Percentiles rank a stretch among this genome's conserved stretches.
Evolutionary conservation across 2,797 vertebrate species (phyloP).

Genomic region (Hypotaenidia philippensis): DNA sequence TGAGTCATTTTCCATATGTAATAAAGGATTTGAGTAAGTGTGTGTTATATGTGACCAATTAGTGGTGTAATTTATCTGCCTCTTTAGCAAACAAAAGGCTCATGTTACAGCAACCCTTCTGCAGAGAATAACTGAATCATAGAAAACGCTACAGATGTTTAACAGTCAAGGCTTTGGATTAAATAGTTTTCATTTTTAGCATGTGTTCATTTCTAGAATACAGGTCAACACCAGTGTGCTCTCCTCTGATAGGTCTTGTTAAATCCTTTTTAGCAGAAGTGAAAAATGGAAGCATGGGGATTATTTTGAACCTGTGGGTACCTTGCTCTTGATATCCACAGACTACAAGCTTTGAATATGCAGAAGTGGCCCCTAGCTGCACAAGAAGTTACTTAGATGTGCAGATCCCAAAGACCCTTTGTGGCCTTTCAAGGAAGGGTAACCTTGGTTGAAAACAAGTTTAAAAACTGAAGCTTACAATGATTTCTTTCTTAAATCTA

Average conservation of each 20-base stretch:
- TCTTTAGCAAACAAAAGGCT: conserved; percentile 25
- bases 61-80: conserved; percentile 31
- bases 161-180: neutral
- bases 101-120: neutral
- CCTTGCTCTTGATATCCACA: neutral
- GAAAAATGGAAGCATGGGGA: neutral
- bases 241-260: neutral
- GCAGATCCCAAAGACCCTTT: neutral
- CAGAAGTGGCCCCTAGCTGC: neutral
- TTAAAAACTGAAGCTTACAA: neutral
- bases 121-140: neutral
- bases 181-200: conserved; percentile 1
- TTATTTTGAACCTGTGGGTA: neutral
- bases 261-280: neutral
- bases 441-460: neutral
- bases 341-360: neutral
- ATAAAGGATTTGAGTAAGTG: neutral
- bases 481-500: neutral
- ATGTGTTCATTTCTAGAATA: neutral
- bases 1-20: conserved; percentile 2
- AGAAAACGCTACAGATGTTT: neutral
- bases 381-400: neutral
- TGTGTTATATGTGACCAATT: neutral
- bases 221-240: neutral
- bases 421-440: neutral